Base-by-base conservation (phyloP, 1,140 invertebrate species). In the Aricia agestis region DNA sequence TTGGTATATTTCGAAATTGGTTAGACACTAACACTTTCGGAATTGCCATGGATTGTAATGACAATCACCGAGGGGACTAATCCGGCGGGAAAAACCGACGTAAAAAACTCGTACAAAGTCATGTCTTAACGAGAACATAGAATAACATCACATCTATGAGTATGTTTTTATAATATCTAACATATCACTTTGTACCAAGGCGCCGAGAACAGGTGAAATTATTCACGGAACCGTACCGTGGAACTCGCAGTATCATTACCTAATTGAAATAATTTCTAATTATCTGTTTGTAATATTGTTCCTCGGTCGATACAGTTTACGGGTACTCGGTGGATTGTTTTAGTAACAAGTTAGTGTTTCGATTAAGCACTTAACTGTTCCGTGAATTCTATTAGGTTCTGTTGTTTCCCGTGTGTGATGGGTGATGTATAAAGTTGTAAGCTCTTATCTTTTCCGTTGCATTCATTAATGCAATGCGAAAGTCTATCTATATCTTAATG, bases 321-420 rank as follows among this genome's bases (percentile, higher is more conserved):
- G 45, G 45, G 45, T 52, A 52, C 11, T 15, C 45, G 45, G 45
- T 52, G 45, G 59, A 19, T 63, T 19, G 59, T 63, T 63, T 19
- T 11, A 63, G 59, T 63, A 63, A 18, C 17, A 63, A 63, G 59
- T 63, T 63, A 63, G 59, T 18, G 18, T 63, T 63, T 63, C 18
- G 59, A 19, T 18, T 25, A 63, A 19, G 59, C 59, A 25, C 59
- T 63, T 19, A 11, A 63, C 19, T 63, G 59, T 63, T 63, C 17
- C 10, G 19, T 63, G 19, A 63, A 63, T 63, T 63, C 59, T 19
- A 63, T 63, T 63, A 63, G 10, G 59, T 63, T 18, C 59, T 19
- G 59, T 63, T 25, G 11, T 25, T 63, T 19, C 59, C 59, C 19
- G 59, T 63, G n/a, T 59, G 19, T n/a, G n/a, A n/a, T n/a, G 10